These are phyloP conservation scores for Drosophila pseudoananassae DNA, from an alignment of 1,140 invertebrate species.

Conservation along the genomic window DNA sequence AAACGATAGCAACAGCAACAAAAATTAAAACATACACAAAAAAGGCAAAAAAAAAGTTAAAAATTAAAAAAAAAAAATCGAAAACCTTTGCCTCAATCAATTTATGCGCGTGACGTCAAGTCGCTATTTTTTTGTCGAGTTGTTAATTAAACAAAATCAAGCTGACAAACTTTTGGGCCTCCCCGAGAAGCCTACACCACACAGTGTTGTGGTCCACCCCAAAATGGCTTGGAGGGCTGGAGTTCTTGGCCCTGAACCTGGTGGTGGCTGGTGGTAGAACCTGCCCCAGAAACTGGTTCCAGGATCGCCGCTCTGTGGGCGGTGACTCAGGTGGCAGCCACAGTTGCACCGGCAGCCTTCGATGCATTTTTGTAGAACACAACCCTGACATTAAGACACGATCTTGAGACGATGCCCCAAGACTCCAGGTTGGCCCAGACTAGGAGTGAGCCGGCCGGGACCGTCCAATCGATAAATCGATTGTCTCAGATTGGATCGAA, in stretches of 20 bases:
- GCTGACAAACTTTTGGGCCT: constrained; percentile 42
- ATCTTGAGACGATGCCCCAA: constrained; percentile 1
- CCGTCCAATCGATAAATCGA: constrained; percentile 33
- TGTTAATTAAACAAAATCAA: constrained; percentile 76
- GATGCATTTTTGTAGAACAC: constrained; percentile 62
- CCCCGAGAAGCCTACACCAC: not conserved
- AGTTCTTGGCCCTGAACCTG: constrained; percentile 49
- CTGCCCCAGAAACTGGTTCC: constrained; percentile 63
- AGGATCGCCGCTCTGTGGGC: constrained; percentile 27
- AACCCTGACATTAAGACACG: constrained; percentile 71
- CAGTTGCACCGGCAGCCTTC: constrained; percentile 18
- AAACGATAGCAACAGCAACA: constrained; percentile 30
- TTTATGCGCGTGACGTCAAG: constrained; percentile 79
- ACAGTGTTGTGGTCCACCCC: constrained; percentile 31
- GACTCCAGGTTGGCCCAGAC: constrained; percentile 19
- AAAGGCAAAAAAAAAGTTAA: not conserved
- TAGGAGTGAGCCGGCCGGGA: constrained; percentile 13
- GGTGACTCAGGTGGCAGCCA: constrained; percentile 55
- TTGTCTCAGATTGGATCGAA: constrained; percentile 30
- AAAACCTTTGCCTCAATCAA: constrained; percentile 48
- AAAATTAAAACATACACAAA: constrained; percentile 30
- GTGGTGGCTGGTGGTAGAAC: not conserved
- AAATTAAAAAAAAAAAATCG: constrained; percentile 15
- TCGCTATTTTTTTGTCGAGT: constrained; percentile 23
- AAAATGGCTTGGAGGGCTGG: not conserved